Base-by-base conservation (phyloP, 2,888 invertebrate species). In the Lacanobia wlatinum region DNA sequence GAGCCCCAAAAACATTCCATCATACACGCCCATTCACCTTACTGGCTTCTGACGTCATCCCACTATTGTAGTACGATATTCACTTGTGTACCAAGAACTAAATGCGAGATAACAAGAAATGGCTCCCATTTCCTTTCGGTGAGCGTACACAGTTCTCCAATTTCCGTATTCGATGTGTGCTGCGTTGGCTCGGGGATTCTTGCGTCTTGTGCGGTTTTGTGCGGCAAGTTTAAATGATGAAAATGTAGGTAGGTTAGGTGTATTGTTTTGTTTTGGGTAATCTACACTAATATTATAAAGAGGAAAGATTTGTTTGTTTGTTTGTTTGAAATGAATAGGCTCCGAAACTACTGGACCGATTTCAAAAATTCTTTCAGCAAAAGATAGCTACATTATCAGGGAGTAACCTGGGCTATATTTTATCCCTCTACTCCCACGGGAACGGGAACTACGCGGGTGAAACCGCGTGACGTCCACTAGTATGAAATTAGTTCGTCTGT, bases 81-180 rank as follows among this genome's bases (percentile, higher is more conserved):
- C 46, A 58, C 48, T 63, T 73, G 18, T 58, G 34, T 77, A 55
- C 77, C 48, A 66, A 82, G 70, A 75, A 72, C 58, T 75, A 68
- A 70, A 59, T 18, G 48, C 12, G 38, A 76, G 75, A 81, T 85
- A 83, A 62, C 85, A 67, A 72, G 82, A 78, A 80, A 83, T 78
- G 65, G 77, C 65, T 74, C 50, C 78, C 72, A 86, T 84, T 84
- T 86, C 86, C 84, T 68, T 34, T 55, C n/a, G 38, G 59, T 76
- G 76, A 86, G 68, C 80, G 59, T 66, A 82, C 82, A 84, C 68
- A 74, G 76, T 81, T 78, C 80, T 82, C 76, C 84, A 82, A 85
- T 86, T 86, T 86, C 86, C 86, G 80, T 69, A n/a, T 72, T 82
- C 21, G 38, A 28, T 64, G 63, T 63, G 59, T 50, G 77, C 63